A percentile compares a stretch with the other conserved stretches of the same genome.
These are phyloP conservation scores for Pseudococcus jackbeardsleyi DNA, from an alignment of 2,888 invertebrate genomes.

Conservation along the genomic window DNA sequence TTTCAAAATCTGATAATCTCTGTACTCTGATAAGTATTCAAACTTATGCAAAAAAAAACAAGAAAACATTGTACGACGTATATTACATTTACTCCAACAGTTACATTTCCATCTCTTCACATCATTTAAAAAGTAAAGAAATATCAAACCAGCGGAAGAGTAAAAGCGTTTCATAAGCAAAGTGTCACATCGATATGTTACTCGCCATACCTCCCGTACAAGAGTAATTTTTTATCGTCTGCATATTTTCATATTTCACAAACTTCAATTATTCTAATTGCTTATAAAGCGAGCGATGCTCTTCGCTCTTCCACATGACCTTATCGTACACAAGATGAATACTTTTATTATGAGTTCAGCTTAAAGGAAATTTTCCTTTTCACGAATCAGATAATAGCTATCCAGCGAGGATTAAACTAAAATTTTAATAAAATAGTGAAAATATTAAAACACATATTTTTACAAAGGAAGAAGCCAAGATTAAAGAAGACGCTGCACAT, in stretches of 20 bases:
- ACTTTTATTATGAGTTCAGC: not conserved
- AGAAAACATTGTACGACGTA: too few species aligned
- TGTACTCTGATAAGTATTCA: not conserved
- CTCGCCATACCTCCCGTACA: not conserved
- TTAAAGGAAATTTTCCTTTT: not conserved
- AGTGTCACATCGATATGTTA: slow-evolving; percentile 8
- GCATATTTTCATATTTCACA: not conserved
- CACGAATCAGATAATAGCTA: not conserved
- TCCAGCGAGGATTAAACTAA: not conserved
- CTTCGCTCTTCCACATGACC: not conserved
- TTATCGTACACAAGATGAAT: not conserved
- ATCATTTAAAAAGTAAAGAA: not conserved
- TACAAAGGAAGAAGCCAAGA: too few species aligned
- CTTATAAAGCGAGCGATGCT: not conserved
- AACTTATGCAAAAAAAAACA: not conserved
- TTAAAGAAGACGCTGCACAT: too few species aligned
- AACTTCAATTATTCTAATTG: slow-evolving; percentile 23
- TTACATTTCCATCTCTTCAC: not conserved
- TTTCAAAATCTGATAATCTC: not conserved
- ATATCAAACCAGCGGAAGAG: not conserved
- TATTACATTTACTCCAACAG: too few species aligned
- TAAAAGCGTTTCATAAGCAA: not conserved
- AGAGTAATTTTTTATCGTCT: not conserved
- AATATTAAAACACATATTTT: not conserved
- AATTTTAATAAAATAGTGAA: not conserved